Base-by-base conservation (phyloP, 2,888 invertebrate genomes). In the Octodonta nipae region DNA sequence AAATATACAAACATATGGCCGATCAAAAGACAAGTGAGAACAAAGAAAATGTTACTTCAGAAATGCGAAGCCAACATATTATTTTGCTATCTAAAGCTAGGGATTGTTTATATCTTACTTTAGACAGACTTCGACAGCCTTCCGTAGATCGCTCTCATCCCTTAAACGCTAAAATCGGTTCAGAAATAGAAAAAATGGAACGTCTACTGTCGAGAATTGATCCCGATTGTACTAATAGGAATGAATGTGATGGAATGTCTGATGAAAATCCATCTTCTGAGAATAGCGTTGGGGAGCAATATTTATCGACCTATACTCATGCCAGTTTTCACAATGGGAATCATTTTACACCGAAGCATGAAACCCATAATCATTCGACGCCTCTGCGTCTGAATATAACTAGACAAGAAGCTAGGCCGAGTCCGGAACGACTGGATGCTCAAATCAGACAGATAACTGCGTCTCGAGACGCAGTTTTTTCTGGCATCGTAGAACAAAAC, bases 1-100 rank as follows among this genome's bases (percentile, higher is more conserved):
- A 76, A 61, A 76, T 84, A 16, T 86, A 81, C 55, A 77, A 75
- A 43, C 73, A 70, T 50, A 65, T 87, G 44, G 84, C 85, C 2
- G 65, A 73, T 31, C 72, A 75, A 40, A 70, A 77, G 46, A 64
- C 67, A 13, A 64, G 63, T 42, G 59, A 66, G 12, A 64, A 67
- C 5, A n/a, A n/a, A n/a, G n/a, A n/a, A n/a, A n/a, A n/a, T n/a
- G 60, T 68, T 11, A 67, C 70, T 4, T 67, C 70, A 1, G 74
- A 75, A 47, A 66, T 68, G 54, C 65, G 70, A 43, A 71, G 71
- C 12, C 75, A 76, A 48, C 69, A 71, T 50, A n/a, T n/a, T n/a
- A 66, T 73, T 36, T 59, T 82, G 45, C 57, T 84, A 27, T 65
- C 68, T 1, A 78, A 77, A 51, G 76, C 83, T 1, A 71, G 77